Evolutionary conservation across 2,113 vertebrate species (phyloP), one percentile per base, ranked within the genome.

Genomic region (Tonatia bakeri): DNA sequence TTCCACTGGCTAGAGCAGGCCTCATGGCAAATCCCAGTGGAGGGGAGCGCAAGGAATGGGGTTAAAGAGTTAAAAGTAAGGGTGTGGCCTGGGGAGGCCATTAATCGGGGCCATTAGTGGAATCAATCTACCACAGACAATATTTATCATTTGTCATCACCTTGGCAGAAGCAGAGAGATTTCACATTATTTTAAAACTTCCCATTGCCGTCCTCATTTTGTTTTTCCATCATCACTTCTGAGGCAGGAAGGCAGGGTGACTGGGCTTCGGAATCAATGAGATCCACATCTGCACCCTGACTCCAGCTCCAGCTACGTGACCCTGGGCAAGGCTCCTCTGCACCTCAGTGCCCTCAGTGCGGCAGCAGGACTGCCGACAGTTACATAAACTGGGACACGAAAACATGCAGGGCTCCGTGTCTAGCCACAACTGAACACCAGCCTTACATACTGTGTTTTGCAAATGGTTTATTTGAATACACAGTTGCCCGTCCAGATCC

Each of bases 141-240:
- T 73, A 77, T 52, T 93, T 95, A 70, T 7, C 47, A 14, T 92
- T 67, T 83, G 73, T 86, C 47, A 73, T 56, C 61, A 70, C 28
- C 36, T 40, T 43, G 70, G 56, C 91, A 96, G 76, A 95, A 79
- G 56, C 38, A 61, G 43, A 75, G 50, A 69, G 20, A 81, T 87
- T 77, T 81, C 33, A 83, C 36, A 82, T 77, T 87, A 59, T 76
- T 89, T 95, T 76, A 84, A 33, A n/a, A 45, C 84, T 61, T 87
- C n/a, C 77, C 33, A 64, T 85, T 52, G 43, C 10, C 19, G 50
- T 76, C 76, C 76, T 94, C 59, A 54, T 81, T 85, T 52, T 91
- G 20, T 24, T 86, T 91, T 86, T 91, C 73, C 69, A 84, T 43
- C 45, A 77, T 82, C 87, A 76, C 45, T 69, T 80, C n/a, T 22